These are phyloP conservation scores for Morpho achilles DNA, from an alignment of 2,888 invertebrate species.

Conservation along the genomic window DNA sequence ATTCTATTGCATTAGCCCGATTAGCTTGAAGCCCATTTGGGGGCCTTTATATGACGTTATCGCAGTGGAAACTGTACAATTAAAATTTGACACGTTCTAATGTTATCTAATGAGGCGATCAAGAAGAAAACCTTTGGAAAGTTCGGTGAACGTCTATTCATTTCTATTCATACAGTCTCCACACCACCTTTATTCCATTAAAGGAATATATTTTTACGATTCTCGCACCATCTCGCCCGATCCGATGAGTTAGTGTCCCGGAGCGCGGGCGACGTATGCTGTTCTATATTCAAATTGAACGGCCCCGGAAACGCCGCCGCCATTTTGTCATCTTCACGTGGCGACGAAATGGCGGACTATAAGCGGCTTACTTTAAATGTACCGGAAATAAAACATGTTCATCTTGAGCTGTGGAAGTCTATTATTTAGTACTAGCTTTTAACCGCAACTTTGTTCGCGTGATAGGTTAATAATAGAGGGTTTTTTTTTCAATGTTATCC, in stretches of 20 bases:
- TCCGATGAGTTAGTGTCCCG: conserved; percentile 75
- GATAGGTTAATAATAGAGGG: no score
- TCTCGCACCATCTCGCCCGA: conserved; percentile 70
- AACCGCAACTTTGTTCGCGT: no score
- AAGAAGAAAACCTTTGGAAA: no score
- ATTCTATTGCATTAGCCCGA: no score
- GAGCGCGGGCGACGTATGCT: conserved; percentile 75
- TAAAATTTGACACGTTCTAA: no score
- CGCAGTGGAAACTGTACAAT: no score
- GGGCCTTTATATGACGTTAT: no score
- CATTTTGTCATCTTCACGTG: conserved; percentile 67
- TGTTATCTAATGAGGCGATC: no score
- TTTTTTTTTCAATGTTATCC: no score
- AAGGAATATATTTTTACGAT: conserved; percentile 74
- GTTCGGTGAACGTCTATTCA: no score
- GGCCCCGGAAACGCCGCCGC: conserved; percentile 58
- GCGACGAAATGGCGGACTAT: conserved; percentile 60
- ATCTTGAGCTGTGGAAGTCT: conserved; percentile 1
- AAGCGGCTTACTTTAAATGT: conserved; percentile 37
- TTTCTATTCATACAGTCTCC: neutral
- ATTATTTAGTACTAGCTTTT: no score
- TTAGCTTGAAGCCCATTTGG: no score
- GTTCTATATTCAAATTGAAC: conserved; percentile 78
- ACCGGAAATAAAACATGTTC: conserved; percentile 30
- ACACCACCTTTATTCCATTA: conserved; percentile 44